A percentile compares a stretch with the other conserved stretches of the same genome.
Conservation (phyloP, 2,888 invertebrate species). For the Metallyticus violacea region DNA sequence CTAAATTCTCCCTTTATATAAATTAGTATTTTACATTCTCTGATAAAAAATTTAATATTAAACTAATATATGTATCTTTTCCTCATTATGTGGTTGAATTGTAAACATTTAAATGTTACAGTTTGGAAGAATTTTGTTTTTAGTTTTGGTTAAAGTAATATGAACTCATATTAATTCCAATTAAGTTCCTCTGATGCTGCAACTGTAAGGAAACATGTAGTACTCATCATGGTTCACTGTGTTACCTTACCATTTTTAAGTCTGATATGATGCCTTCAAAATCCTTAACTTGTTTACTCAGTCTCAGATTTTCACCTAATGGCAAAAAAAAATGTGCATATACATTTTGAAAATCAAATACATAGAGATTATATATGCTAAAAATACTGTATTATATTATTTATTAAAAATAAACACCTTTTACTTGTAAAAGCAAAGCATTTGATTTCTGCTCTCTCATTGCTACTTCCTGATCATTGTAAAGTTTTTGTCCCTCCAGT, state of each 20-base stretch:
- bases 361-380: background rate
- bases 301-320: background rate
- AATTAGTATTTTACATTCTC: too few species aligned
- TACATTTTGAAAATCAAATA: background rate
- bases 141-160: too few species aligned
- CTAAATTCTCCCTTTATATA: too few species aligned
- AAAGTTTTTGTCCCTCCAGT: background rate
- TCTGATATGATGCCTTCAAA: background rate
- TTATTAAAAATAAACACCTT: background rate
- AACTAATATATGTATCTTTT: too few species aligned
- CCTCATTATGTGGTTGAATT: too few species aligned
- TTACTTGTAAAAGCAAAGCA: background rate
- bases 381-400: background rate
- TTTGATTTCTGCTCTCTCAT: background rate
- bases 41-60: too few species aligned
- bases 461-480: background rate
- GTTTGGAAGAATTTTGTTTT: too few species aligned
- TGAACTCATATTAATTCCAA: too few species aligned
- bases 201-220: too few species aligned
- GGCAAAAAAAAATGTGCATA: background rate
- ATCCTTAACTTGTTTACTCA: background rate
- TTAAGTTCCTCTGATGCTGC: too few species aligned
- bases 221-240: too few species aligned
- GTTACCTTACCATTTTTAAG: background rate
- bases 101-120: too few species aligned